These are phyloP conservation scores for Sminthurinus aureus DNA, from an alignment of 2,888 invertebrate genomes.

Conservation along the genomic window DNA sequence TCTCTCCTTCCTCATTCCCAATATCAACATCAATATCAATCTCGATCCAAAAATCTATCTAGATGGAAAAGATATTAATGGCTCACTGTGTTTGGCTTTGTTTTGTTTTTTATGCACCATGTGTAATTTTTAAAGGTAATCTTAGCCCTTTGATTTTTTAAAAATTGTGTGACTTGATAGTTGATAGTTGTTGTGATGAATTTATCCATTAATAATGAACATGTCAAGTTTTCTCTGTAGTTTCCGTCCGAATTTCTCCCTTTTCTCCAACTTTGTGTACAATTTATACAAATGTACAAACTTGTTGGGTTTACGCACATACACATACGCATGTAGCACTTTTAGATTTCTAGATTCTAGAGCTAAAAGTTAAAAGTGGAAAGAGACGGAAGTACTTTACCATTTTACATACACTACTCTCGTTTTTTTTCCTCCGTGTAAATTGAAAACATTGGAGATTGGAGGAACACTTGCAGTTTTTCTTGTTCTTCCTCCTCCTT, in stretches of 20 bases:
- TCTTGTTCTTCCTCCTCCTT: conserved; percentile 4
- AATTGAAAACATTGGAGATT: conserved; percentile 12
- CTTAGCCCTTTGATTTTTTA: no score
- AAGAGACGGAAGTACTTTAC: neutral
- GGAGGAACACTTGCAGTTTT: conserved; percentile 23
- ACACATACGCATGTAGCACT: neutral
- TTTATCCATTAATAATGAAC: neutral
- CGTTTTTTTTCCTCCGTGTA: neutral
- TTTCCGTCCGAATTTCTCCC: conserved; percentile 2
- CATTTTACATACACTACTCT: neutral
- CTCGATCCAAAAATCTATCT: no score
- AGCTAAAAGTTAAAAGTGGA: neutral
- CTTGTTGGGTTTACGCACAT: neutral
- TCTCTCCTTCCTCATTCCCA: no score
- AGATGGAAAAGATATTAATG: no score
- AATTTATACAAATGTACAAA: neutral
- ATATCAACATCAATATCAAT: no score
- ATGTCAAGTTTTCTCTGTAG: neutral
- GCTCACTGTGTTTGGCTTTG: no score
- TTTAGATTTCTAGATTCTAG: neutral
- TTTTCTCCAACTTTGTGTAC: neutral
- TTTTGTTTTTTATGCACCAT: no score
- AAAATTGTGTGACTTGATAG: no score
- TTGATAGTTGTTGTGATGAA: neutral
- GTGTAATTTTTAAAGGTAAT: no score